Conservation (phyloP, 2,888 invertebrate species). For the Campoplex nolae region DNA sequence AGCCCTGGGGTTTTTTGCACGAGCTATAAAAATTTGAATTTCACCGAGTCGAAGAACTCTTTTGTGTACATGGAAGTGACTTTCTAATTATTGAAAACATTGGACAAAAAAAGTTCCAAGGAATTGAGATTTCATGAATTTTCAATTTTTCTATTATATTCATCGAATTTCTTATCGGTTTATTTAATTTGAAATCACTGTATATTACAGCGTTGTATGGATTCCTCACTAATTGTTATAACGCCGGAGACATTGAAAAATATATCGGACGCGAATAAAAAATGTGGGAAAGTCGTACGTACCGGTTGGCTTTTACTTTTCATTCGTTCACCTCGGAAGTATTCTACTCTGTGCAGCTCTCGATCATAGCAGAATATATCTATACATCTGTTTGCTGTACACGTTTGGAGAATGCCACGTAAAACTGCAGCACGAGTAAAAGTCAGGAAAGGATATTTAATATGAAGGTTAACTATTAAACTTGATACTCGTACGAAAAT, state of each 20-base stretch:
- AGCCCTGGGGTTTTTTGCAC: not conserved
- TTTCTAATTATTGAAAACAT: not conserved
- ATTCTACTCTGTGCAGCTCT: constrained; percentile 39
- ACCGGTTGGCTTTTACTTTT: constrained; percentile 63
- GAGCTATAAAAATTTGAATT: constrained; percentile 2
- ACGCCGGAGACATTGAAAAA: constrained; percentile 11
- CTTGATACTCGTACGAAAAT: constrained; percentile 1
- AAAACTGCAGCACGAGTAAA: not conserved
- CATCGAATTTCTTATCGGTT: not conserved
- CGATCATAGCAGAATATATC: constrained; percentile 10
- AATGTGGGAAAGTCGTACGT: constrained; percentile 56
- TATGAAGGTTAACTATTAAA: constrained; percentile 39
- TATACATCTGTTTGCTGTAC: not conserved
- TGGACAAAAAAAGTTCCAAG: not conserved
- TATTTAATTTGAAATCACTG: not conserved
- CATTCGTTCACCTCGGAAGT: constrained; percentile 58
- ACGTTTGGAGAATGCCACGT: not conserved
- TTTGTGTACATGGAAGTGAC: not conserved
- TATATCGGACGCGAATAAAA: constrained; percentile 48
- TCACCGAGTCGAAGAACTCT: not conserved
- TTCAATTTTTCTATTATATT: not conserved
- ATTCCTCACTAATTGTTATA: constrained; percentile 40
- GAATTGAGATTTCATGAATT: not conserved
- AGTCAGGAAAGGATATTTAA: constrained; percentile 20
- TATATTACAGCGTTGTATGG: not conserved